Base-by-base conservation (phyloP, 2,888 invertebrate genomes). In the Dicranocentrus wangi region DNA sequence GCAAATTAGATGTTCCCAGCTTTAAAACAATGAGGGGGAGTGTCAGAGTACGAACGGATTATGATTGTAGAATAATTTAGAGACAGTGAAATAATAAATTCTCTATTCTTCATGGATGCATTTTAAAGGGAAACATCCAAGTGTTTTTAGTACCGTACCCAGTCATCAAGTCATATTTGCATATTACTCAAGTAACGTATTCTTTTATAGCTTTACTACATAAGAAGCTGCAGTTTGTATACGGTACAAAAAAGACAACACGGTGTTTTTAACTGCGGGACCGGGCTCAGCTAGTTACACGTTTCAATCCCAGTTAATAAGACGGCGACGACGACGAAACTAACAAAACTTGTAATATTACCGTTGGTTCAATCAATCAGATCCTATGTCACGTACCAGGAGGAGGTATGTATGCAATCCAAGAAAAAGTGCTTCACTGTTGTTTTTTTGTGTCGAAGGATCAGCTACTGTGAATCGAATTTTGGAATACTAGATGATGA, bases 351-450 rank as follows among this genome's bases (percentile, higher is more conserved):
- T 73, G 32, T 28, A 19, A 75, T 39, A 76, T 69, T 76, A 76
- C 76, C 76, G 76, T 76, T 76, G 58, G n/a, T 23, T 61, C 76
- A 76, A 69, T 76, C 76, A 76, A 76, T 76, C 76, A 76, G 47
- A 47, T 76, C 61, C 61, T 61, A 69, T 76, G 76, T 68, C 76
- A 76, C 76, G 76, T 76, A 76, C 47, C 13, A 10, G 21, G 28
- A 28, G 63, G n/a, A 17, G 43, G 43, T 53, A 13, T n/a, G n/a
- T 43, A 21, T 42, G 10, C 42, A 2, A 39, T 47, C n/a, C 15
- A n/a, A 10, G 15, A 47, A 3, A 32, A 32, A 32, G 32, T 32
- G 10, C 32, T 32, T 32, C 32, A 32, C 32, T 10, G 10, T 32
- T 58, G 25, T 19, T 23, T 17, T 58, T 21, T 25, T 32, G 15